Percentiles rank a stretch among this genome's conserved stretches.
phyloP scores from a whole-genome alignment of 2,113 vertebrate genomes.

The Naja naja region DNA sequence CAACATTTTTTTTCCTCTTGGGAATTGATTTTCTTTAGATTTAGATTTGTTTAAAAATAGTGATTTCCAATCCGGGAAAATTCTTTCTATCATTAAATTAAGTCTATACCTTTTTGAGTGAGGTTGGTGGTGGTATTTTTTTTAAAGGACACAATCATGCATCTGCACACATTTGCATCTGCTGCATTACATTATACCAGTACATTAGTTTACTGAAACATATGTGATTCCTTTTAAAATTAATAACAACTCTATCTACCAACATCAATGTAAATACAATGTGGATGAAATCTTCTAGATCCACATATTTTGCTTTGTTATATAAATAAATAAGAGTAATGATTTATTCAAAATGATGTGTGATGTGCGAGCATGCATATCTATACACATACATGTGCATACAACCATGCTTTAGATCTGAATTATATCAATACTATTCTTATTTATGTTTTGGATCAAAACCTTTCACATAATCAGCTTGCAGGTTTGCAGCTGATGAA shows the following conservation, averaged over 20 bases:
- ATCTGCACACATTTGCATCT: not conserved
- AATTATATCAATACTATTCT: not conserved
- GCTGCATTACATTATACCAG: constrained; percentile 8
- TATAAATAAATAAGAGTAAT: constrained; percentile 13
- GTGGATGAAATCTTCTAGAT: not conserved
- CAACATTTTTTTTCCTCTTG: not conserved
- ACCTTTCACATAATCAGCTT: not conserved
- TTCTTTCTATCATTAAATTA: constrained; percentile 22
- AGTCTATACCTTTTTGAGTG: constrained; percentile 23
- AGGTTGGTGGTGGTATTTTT: not conserved
- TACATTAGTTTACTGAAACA: constrained; percentile 9
- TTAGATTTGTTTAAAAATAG: not conserved
- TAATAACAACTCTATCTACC: not conserved
- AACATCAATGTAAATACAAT: not conserved
- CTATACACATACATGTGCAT: not conserved
- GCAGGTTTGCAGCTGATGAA: constrained; percentile 25
- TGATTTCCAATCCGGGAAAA: constrained; percentile 2
- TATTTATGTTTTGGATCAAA: not conserved
- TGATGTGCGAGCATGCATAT: not conserved
- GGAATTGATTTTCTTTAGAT: constrained; percentile 1
- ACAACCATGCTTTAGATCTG: not conserved
- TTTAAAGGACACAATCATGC: not conserved
- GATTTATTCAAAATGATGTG: not conserved
- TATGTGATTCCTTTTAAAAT: not conserved
- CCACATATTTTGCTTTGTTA: constrained; percentile 28